A percentile compares a stretch with the other conserved stretches of the same genome.
phyloP scores from a whole-genome alignment of 2,888 invertebrate genomes.

The Lasioglossum villosulum region DNA sequence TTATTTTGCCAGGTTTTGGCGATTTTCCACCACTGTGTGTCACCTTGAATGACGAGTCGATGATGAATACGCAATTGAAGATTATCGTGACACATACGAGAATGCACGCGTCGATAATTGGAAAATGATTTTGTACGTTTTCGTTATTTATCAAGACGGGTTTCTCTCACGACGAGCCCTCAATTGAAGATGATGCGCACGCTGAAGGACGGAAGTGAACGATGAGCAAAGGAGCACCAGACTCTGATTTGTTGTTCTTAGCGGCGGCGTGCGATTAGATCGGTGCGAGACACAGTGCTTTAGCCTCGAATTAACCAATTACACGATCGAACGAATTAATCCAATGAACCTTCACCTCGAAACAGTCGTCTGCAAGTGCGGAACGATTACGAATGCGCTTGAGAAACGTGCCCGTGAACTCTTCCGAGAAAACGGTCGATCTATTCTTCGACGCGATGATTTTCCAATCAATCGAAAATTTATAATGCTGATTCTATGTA shows the following conservation, averaged over 20 bases:
- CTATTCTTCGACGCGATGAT: neutral
- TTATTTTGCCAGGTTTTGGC: no score
- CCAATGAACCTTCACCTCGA: conserved; percentile 67
- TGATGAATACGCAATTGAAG: neutral
- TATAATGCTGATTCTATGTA: no score
- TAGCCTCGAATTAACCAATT: conserved; percentile 64
- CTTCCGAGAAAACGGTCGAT: conserved; percentile 43
- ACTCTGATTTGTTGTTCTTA: conserved; percentile 45
- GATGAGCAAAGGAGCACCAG: neutral
- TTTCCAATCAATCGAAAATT: neutral
- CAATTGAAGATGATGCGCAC: neutral
- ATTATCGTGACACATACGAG: neutral
- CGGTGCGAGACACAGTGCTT: conserved; percentile 56
- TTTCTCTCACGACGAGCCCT: neutral
- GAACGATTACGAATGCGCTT: conserved; percentile 45
- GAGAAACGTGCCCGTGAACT: conserved; percentile 41
- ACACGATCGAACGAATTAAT: conserved; percentile 65
- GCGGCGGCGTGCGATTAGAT: conserved; percentile 45
- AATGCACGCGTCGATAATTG: neutral
- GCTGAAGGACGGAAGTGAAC: neutral
- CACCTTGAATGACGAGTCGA: no score
- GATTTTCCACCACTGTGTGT: no score
- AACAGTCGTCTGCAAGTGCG: conserved; percentile 53
- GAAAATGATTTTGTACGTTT: neutral
- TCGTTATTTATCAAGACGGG: neutral